Percentiles rank a stretch among this genome's conserved stretches.
Evolutionary conservation across 2,113 vertebrate genomes (phyloP).

Genomic region (Rhinolophus sinicus): DNA sequence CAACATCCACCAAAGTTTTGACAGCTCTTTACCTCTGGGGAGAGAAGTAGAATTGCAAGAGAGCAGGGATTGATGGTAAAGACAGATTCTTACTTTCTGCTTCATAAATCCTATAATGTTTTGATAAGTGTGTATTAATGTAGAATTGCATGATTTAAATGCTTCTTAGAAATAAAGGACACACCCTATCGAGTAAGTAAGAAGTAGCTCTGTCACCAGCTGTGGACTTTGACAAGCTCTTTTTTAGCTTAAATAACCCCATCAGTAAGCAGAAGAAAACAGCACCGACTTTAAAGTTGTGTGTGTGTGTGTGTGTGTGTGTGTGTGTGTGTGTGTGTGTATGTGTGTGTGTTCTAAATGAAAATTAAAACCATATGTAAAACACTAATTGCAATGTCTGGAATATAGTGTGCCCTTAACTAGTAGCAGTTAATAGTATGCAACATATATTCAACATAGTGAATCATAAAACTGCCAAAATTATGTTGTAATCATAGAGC

Average conservation of each 20-base stretch:
- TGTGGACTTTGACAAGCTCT: not conserved
- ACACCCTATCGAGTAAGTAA: not conserved
- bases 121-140: not conserved
- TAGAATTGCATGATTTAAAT: not conserved
- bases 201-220: not conserved
- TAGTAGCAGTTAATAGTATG: conserved; percentile 35
- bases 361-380: not conserved
- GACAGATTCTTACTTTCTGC: not conserved
- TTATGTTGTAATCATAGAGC: conserved; percentile 30
- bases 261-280: not conserved
- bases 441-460: conserved; percentile 5
- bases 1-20: not conserved
- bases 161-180: not conserved
- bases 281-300: not conserved
- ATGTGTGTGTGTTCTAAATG: not conserved
- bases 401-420: not conserved
- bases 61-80: not conserved
- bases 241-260: not conserved
- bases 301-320: not conserved
- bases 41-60: not conserved
- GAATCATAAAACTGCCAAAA: conserved; percentile 47
- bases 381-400: conserved; percentile 15
- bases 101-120: not conserved
- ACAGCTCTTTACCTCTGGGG: not conserved
- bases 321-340: not conserved